Conservation (phyloP, 2,888 invertebrate genomes). For the Chorisops tibialis region DNA sequence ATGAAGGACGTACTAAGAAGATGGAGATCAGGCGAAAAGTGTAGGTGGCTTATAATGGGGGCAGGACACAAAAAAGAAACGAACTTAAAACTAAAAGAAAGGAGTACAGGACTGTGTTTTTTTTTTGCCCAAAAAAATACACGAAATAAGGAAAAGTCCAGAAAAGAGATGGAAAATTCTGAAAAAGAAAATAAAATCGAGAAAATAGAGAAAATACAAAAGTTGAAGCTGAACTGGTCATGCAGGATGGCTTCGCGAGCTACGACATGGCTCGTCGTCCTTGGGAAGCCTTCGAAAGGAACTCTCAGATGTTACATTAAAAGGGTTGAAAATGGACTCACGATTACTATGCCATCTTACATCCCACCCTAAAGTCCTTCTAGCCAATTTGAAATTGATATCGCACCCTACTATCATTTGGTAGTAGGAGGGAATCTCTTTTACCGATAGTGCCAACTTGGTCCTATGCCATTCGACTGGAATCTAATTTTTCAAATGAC, state of each 20-base stretch:
- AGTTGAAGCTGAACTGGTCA: slow-evolving; percentile 22
- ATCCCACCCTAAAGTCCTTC: too few relatives aligned
- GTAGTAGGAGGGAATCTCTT: too few relatives aligned
- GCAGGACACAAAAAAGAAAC: neutral
- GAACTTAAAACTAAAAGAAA: slow-evolving; percentile 25
- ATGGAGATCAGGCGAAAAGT: neutral
- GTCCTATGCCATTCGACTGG: too few relatives aligned
- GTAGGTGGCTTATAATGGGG: neutral
- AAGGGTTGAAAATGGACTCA: slow-evolving; percentile 22
- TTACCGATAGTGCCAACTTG: too few relatives aligned
- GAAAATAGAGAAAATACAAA: neutral
- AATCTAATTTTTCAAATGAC: too few relatives aligned
- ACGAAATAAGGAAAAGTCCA: slow-evolving; percentile 10
- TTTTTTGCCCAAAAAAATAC: slow-evolving; percentile 14
- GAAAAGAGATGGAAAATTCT: neutral
- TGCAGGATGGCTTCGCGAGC: slow-evolving; percentile 11
- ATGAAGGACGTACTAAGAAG: neutral
- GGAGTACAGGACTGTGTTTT: neutral
- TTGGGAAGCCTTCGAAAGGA: slow-evolving; percentile 13
- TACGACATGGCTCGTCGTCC: neutral
- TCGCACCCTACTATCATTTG: too few relatives aligned
- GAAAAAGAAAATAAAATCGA: neutral
- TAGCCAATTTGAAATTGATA: too few relatives aligned
- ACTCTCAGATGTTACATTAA: slow-evolving; percentile 15
- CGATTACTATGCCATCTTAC: neutral